Evolutionary conservation across 1,140 invertebrate genomes (phyloP).

Genomic region (Drosophila albomicans): DNA sequence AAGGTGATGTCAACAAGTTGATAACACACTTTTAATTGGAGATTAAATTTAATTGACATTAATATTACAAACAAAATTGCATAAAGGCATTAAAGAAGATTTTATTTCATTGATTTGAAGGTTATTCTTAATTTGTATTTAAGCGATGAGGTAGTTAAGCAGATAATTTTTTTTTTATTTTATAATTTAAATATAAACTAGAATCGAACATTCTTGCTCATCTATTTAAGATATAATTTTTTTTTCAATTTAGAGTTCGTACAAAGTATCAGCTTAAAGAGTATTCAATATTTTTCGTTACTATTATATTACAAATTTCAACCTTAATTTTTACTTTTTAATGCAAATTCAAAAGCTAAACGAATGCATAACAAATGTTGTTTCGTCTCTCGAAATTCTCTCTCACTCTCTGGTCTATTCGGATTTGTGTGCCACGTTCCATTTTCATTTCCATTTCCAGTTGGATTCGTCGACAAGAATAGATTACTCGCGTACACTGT

Average conservation of each 20-base stretch:
- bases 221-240: not conserved
- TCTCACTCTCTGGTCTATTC: not conserved
- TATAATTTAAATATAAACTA: no score
- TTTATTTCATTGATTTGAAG: no score
- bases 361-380: slow-evolving; percentile 28
- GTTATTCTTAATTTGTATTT: no score
- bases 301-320: not conserved
- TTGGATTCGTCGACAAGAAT: slow-evolving; percentile 41
- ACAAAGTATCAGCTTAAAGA: not conserved
- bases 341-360: slow-evolving; percentile 37
- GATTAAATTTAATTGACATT: not conserved
- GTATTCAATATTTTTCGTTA: slow-evolving; percentile 19
- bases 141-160: no score
- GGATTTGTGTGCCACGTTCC: slow-evolving; percentile 36
- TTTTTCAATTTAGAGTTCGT: no score
- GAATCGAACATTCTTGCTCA: no score
- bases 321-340: slow-evolving; percentile 36
- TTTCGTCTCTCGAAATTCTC: slow-evolving; percentile 36
- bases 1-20: not conserved
- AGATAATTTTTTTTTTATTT: no score
- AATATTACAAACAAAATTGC: no score
- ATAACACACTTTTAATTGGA: not conserved
- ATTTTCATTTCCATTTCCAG: slow-evolving; percentile 36
- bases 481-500: slow-evolving; percentile 44
- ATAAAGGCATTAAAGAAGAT: no score